These are phyloP conservation scores for Oncorhynchus masou DNA, from an alignment of 2,113 vertebrate genomes.

Conservation along the genomic window DNA sequence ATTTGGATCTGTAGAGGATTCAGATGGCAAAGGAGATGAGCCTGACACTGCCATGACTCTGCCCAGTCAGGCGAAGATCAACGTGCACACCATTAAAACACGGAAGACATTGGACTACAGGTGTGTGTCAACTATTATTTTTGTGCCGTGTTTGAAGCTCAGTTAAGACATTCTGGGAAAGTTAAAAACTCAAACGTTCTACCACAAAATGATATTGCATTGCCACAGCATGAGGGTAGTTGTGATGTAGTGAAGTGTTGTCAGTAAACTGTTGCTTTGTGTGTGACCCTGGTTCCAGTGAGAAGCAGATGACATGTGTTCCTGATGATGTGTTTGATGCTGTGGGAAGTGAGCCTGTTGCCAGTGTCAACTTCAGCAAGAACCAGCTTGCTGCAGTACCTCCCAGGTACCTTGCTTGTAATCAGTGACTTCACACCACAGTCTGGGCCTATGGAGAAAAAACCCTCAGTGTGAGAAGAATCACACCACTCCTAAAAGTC, in stretches of 20 bases:
- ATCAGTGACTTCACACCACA: too few species aligned
- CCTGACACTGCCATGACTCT: conserved; percentile 86
- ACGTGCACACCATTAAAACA: conserved; percentile 77
- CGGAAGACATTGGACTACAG: conserved; percentile 85
- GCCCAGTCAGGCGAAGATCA: conserved; percentile 84
- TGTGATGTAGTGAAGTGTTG: too few species aligned
- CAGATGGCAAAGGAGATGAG: conserved; percentile 43
- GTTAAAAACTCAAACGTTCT: too few species aligned
- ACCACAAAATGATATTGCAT: too few species aligned
- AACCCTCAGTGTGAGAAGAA: too few species aligned
- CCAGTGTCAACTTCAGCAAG: conserved; percentile 87
- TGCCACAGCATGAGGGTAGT: too few species aligned
- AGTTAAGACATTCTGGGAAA: too few species aligned
- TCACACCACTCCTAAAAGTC: too few species aligned
- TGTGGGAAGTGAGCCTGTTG: conserved; percentile 62
- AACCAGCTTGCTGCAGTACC: conserved; percentile 85
- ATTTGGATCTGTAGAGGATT: conserved; percentile 69
- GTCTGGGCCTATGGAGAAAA: too few species aligned
- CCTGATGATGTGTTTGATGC: conserved; percentile 84
- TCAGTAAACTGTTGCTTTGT: not conserved
- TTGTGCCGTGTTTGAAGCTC: too few species aligned
- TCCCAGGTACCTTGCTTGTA: conserved; percentile 72
- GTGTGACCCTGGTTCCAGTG: conserved; percentile 66
- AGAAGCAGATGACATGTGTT: conserved; percentile 78
- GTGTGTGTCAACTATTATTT: conserved; percentile 53